Evolutionary conservation across 1,140 invertebrate genomes (phyloP).

Genomic region (Ectropis grisescens): DNA sequence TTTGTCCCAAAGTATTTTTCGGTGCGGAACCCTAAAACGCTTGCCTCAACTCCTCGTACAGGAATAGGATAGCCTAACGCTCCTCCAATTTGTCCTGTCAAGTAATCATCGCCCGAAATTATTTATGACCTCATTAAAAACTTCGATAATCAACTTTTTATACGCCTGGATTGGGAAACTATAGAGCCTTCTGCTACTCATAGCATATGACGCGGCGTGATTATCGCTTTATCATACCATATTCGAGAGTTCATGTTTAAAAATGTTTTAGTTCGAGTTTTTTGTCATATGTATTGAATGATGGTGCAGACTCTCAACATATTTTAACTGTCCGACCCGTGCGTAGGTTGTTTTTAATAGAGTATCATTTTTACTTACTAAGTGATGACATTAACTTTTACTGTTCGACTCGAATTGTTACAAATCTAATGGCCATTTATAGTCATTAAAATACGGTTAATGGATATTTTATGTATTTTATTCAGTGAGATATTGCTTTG

Average conservation of each 20-base stretch:
- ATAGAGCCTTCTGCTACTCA: too few relatives aligned
- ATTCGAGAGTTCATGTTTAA: too few relatives aligned
- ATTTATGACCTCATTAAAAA: slow-evolving; percentile 60
- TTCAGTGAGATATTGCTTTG: too few relatives aligned
- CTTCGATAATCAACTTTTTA: slow-evolving; percentile 43
- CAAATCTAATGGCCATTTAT: slow-evolving; percentile 17
- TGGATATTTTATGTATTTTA: slow-evolving; percentile 10
- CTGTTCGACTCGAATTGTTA: slow-evolving; percentile 14
- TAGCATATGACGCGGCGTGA: too few relatives aligned
- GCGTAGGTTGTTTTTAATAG: slow-evolving; percentile 49
- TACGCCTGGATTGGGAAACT: too few relatives aligned
- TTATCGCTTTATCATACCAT: too few relatives aligned
- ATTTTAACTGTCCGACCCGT: too few relatives aligned
- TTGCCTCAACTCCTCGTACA: slow-evolving; percentile 40
- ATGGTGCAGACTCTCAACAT: too few relatives aligned
- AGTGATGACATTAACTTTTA: slow-evolving; percentile 23
- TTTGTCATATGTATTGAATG: too few relatives aligned
- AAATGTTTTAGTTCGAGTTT: too few relatives aligned
- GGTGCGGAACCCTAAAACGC: too few relatives aligned
- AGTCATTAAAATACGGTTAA: slow-evolving; percentile 6
- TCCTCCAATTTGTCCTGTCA: slow-evolving; percentile 55
- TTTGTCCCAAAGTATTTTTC: too few relatives aligned
- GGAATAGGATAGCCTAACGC: slow-evolving; percentile 24
- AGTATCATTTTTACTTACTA: slow-evolving; percentile 34
- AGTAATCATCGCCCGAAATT: slow-evolving; percentile 43